These are phyloP conservation scores for Cataglyphis albicans DNA, from an alignment of 2,888 invertebrate genomes.

Conservation along the genomic window DNA sequence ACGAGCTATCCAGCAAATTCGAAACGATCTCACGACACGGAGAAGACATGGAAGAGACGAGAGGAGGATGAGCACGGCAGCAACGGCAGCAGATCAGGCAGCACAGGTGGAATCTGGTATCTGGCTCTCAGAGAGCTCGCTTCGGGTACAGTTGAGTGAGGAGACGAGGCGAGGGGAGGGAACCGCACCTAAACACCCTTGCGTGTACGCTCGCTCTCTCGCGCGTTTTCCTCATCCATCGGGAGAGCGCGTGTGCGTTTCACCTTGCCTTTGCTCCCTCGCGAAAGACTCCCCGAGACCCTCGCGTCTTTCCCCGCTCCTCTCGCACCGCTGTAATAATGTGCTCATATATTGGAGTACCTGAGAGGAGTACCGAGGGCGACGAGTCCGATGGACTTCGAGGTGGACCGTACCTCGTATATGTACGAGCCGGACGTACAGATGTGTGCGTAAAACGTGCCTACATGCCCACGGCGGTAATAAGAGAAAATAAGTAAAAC, in stretches of 20 bases:
- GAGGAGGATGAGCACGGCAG: constrained; percentile 73
- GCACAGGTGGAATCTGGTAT: constrained; percentile 85
- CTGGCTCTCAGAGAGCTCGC: constrained; percentile 74
- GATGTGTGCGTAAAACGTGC: constrained; percentile 69
- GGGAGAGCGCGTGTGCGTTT: constrained; percentile 74
- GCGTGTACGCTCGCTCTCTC: constrained; percentile 77
- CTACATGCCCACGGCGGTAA: constrained; percentile 79
- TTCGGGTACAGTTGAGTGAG: constrained; percentile 63
- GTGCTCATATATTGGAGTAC: constrained; percentile 79
- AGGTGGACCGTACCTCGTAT: constrained; percentile 63
- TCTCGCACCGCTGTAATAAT: constrained; percentile 73
- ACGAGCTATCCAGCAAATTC: constrained; percentile 69
- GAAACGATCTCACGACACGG: constrained; percentile 74
- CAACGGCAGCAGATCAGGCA: constrained; percentile 74
- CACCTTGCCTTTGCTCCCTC: constrained; percentile 70
- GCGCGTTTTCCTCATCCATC: constrained; percentile 74
- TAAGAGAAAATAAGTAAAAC: constrained; percentile 84
- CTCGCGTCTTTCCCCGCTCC: constrained; percentile 43
- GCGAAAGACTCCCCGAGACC: constrained; percentile 54
- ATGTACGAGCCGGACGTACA: constrained; percentile 30
- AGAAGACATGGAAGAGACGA: constrained; percentile 69
- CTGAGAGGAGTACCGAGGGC: constrained; percentile 64
- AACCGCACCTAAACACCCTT: constrained; percentile 82
- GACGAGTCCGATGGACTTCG: constrained; percentile 64
- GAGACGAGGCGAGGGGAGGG: constrained; percentile 40